Evolutionary conservation across 2,888 invertebrate genomes (phyloP), one percentile per base, ranked within the genome.

Genomic region (Heliconius sara): DNA sequence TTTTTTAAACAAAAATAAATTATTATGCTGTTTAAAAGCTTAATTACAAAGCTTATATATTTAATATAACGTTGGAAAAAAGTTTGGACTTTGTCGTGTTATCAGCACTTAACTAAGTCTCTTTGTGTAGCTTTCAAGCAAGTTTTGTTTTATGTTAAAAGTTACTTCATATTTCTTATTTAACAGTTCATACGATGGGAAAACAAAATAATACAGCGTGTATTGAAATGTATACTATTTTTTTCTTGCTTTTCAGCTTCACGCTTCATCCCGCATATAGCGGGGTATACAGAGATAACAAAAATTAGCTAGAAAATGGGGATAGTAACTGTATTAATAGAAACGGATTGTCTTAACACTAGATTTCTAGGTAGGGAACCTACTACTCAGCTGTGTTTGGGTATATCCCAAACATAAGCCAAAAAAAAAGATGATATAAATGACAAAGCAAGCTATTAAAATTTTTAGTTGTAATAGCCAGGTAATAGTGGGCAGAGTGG

Each of bases 151-250:
- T 93, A 93, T 92, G 92, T 84, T 87, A 82, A 87, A 93, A 93
- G 90, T 93, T 93, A 85, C 90, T 90, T 91, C 91, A 93, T 92
- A 92, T 92, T 92, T 93, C 93, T 90, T 92, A 89, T 90, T 90
- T 90, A 87, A 88, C 89, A 89, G 88, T 90, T 85, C 86, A 79
- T 81, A 84, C 83, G 83, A 80, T 80, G 81, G 22, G 2, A 65
- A 75, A 65, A 75, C 75, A 85, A 85, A 85, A 83, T 47, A 79
- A 63, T 70, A 75, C 78, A 74, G 67, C 52, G 10, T 27, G 30
- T 60, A 30, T 52, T 52, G 47, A 19, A 52, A 52, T 52, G 47
- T 52, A 19, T 52, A 52, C 47, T 1, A 6, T 47, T 47, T 47
- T 43, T 30, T 47, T 19, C 9, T 22, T 22, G 3, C 2, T 22